Evolutionary conservation across 2,888 invertebrate species (phyloP).

Genomic region (Suillia variegata): DNA sequence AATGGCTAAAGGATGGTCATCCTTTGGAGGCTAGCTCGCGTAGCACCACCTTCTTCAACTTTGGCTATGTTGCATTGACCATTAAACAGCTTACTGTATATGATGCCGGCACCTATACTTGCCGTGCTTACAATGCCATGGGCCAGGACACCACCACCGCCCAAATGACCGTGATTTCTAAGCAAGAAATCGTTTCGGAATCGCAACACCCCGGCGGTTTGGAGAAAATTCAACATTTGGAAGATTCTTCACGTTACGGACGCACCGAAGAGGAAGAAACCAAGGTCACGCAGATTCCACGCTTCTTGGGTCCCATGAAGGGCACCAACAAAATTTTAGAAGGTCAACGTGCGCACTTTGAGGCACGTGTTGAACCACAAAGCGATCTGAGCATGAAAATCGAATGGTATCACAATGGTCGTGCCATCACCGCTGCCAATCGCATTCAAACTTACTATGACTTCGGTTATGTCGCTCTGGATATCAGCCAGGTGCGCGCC

Average conservation of each 20-base stretch:
- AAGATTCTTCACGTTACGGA: conserved; percentile 78
- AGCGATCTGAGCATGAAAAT: conserved; percentile 90
- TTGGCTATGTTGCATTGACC: conserved; percentile 92
- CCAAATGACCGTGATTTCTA: conserved; percentile 81
- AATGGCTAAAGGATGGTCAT: conserved; percentile 91
- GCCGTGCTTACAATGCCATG: conserved; percentile 83
- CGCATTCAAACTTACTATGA: conserved; percentile 94
- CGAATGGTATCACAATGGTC: conserved; percentile 97
- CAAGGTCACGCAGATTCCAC: conserved; percentile 78
- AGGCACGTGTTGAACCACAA: conserved; percentile 92
- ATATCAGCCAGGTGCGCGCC: conserved; percentile 88
- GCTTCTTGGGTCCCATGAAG: conserved; percentile 86
- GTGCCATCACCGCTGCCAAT: conserved; percentile 84
- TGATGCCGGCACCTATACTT: conserved; percentile 89
- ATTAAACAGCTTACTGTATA: conserved; percentile 88
- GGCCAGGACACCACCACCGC: conserved; percentile 86
- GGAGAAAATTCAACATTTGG: conserved; percentile 88
- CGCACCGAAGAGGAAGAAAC: conserved; percentile 75
- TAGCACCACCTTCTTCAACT: conserved; percentile 91
- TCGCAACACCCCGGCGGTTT: conserved; percentile 91
- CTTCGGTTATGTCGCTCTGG: conserved; percentile 95
- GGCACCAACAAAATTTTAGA: conserved; percentile 93
- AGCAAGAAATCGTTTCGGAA: conserved; percentile 84
- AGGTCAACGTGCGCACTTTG: conserved; percentile 93
- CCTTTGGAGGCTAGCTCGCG: conserved; percentile 91